Base-by-base conservation (phyloP, 2,113 vertebrate genomes). In the Oxyura jamaicensis region DNA sequence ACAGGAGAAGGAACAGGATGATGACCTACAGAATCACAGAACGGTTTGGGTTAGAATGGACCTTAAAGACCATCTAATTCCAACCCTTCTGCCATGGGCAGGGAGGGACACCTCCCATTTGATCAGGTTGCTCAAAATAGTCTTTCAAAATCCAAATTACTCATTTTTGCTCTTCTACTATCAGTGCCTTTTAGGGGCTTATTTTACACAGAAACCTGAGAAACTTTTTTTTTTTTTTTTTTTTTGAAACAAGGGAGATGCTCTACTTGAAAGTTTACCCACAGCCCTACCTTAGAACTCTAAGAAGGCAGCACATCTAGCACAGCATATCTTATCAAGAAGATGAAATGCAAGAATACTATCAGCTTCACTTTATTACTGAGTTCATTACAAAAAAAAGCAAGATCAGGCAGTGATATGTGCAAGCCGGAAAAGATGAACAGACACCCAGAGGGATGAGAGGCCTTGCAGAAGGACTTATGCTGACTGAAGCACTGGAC, bases 191-290 rank as follows among this genome's bases (percentile, higher is more conserved):
- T 53, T 25, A 21, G 56, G 26, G 20, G 35, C 39, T 33, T 60
- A 11, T 10, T 89, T 84, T 62, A 78, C n/a, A 9, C 1, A n/a
- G 28, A 80, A 88, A 73, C 11, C 42, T 23, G 13, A 86, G n/a
- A 83, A 60, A 60, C 19, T n/a, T 29, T 4, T 2, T 6, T 6
- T 1, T 29, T n/a, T 29, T 4, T 2, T 6, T 6, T 1, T 29
- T 92, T 33, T 60, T 46, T 20, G 35, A 79, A 92, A 25, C 71
- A 74, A 19, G 6, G 17, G 8, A 83, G 15, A 93, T 62, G 2
- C 16, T 18, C 33, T 44, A 8, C 31, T 68, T 75, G 35, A 25
- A 46, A 59, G 42, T 81, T 39, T 29, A 48, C 23, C 18, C 41
- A 52, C 21, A 52, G 23, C 19, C 52, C 71, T 71, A 60, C 44